A percentile compares a stretch with the other conserved stretches of the same genome.
Evolutionary conservation across 92 coral and sea anemone genomes (phyloP).

Genomic region (Epizoanthus ramosus): DNA sequence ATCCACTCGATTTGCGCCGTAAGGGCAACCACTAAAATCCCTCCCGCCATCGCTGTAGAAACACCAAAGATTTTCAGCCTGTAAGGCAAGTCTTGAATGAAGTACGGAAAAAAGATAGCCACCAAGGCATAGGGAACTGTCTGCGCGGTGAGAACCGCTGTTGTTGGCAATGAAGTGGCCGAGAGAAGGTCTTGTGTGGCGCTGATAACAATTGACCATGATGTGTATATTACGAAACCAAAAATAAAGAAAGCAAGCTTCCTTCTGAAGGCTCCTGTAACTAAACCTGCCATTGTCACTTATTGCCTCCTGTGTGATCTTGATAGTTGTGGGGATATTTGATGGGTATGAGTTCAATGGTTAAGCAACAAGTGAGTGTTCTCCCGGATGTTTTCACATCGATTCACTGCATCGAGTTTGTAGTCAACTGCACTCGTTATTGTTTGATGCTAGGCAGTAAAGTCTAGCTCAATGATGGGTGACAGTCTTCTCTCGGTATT

Average conservation of each 20-base stretch:
- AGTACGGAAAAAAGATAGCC: slow-evolving; percentile 52
- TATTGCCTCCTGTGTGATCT: neutral
- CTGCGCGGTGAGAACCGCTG: slow-evolving; percentile 56
- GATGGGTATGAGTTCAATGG: no score
- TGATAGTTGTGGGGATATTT: neutral
- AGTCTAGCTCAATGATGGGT: no score
- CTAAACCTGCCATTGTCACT: neutral
- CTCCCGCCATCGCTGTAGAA: slow-evolving; percentile 32
- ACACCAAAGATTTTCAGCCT: slow-evolving; percentile 39
- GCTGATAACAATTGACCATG: slow-evolving; percentile 53
- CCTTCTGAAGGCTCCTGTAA: neutral
- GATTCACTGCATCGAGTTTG: no score
- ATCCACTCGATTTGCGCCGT: slow-evolving; percentile 33
- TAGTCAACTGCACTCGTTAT: no score
- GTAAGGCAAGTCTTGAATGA: slow-evolving; percentile 36
- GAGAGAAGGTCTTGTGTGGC: slow-evolving; percentile 70
- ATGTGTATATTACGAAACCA: slow-evolving; percentile 47
- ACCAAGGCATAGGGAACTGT: slow-evolving; percentile 60
- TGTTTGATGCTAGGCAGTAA: no score
- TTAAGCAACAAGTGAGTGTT: no score
- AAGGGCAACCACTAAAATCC: slow-evolving; percentile 54
- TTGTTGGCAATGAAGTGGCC: slow-evolving; percentile 63
- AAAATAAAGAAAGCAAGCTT: neutral
- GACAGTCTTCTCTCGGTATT: no score
- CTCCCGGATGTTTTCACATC: no score